Conservation (phyloP, 1,140 invertebrate species). For the Medauroidea extradentata region DNA sequence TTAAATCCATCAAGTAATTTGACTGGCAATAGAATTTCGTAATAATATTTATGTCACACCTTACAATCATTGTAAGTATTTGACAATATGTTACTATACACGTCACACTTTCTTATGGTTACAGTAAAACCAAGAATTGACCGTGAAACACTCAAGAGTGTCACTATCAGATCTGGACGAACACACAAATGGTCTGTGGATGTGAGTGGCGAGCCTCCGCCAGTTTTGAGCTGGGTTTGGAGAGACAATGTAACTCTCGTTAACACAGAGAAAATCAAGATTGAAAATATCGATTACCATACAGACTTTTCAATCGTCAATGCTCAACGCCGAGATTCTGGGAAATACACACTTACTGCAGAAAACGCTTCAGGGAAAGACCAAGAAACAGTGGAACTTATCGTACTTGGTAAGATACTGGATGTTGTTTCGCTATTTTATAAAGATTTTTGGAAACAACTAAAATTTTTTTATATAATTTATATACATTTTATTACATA, state of each 20-base stretch:
- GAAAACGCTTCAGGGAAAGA: slow-evolving; percentile 89
- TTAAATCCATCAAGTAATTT: too few species aligned
- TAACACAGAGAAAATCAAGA: slow-evolving; percentile 78
- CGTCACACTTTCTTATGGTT: slow-evolving; percentile 32
- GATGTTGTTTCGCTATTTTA: too few species aligned
- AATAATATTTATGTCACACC: too few species aligned
- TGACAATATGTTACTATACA: too few species aligned
- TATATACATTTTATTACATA: too few species aligned
- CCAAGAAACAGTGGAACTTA: slow-evolving; percentile 83
- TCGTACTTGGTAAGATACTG: slow-evolving; percentile 79
- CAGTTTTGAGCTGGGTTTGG: slow-evolving; percentile 81
- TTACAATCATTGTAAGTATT: too few species aligned
- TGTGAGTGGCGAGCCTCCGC: slow-evolving; percentile 83
- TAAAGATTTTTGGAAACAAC: too few species aligned
- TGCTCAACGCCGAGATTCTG: slow-evolving; percentile 81
- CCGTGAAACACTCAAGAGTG: slow-evolving; percentile 77
- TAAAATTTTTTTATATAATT: too few species aligned
- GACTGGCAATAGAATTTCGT: too few species aligned
- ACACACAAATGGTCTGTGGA: slow-evolving; percentile 92
- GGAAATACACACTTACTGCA: slow-evolving; percentile 83
- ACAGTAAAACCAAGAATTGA: slow-evolving; percentile 90
- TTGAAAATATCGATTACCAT: slow-evolving; percentile 88
- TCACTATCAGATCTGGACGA: slow-evolving; percentile 83
- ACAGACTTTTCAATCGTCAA: slow-evolving; percentile 83
- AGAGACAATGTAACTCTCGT: slow-evolving; percentile 75